Evolutionary conservation across 2,888 invertebrate genomes (phyloP), one percentile per base, ranked within the genome.

Genomic region (Tinea trinotella): DNA sequence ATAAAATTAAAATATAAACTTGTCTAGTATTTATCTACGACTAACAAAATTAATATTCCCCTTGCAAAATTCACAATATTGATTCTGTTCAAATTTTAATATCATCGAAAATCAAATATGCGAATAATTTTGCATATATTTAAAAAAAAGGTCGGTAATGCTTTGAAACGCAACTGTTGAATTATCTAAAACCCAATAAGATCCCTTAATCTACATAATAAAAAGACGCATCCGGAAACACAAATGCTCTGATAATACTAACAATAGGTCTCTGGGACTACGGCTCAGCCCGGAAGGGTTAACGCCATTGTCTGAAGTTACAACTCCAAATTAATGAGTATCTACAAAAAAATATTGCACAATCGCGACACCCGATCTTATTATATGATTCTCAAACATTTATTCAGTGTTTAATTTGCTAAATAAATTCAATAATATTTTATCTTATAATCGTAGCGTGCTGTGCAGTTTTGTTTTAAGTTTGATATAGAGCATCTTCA

Each of bases 301-400:
- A 69, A 67, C 15, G 4, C 24, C 65, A 74, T 81, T 83, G 79
- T 83, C 74, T 76, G 78, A 68, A 71, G 70, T 69, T 71, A 73
- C 76, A 72, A 72, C 74, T 76, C 72, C 76, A 82, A 85, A 83
- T 85, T 84, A 85, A 84, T 84, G 85, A 84, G 78, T 68, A 65
- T 60, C 65, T 67, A 74, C 71, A 82, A 84, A 84, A 84, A 55
- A 84, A 77, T 74, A 70, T 76, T 72, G 67, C 74, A 80, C 81
- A 83, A 84, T 84, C 81, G 71, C 68, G 80, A 70, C 66, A 81
- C 75, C 71, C 71, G 76, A 84, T 84, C 81, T 76, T 50, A 24
- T 50, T n/a, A 10, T 6, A 19, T 10, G 46, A 17, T 46, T 19
- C 46, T 46, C 46, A 46, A 46, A 46, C 19, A 4, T 6, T n/a